Base-by-base conservation (phyloP, 2,113 vertebrate genomes). In the Laterallus jamaicensis region DNA sequence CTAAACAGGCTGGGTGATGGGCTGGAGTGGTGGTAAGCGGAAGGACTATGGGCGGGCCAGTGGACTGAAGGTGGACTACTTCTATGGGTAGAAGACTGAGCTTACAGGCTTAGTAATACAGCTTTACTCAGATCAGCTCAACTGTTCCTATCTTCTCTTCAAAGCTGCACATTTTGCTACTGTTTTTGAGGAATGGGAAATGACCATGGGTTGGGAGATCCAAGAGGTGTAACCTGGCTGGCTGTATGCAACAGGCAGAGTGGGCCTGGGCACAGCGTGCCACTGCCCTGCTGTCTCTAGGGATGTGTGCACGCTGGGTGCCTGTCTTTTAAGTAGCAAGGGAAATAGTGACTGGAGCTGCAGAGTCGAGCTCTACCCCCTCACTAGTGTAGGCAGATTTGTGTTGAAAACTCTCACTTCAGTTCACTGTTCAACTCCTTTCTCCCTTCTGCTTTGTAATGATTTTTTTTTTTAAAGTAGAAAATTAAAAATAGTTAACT, bases 261-360 rank as follows among this genome's bases (percentile, higher is more conserved):
- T 18, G 29, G 37, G 44, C 13, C 18, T n/a, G 15, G 19, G 12
- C 14, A 49, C 29, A 15, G 15, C 0, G 1, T 42, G 2, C 10
- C 19, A 6, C 26, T 56, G 31, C 15, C 35, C 60, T 56, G 79
- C 10, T 37, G 39, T 19, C 12, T 10, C 66, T 42, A 42, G 26
- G 29, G 19, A 15, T 24, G 9, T 9, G 10, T 28, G 13, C 59
- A 17, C 52, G 26, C 6, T 1, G 0, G 5, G 6, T 71, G 22
- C 26, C 26, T 58, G 24, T 24, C 54, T 42, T 47, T 13, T 40
- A 54, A 47, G 12, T 7, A 13, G 2, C n/a, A 63, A 32, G 26
- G 31, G 31, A 78, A 78, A 29, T 4, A 69, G 31, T 26, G 58
- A 79, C 24, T 29, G 15, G 40, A 71, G 16, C 26, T 63, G 25